phyloP scores from a whole-genome alignment of 2,113 vertebrate genomes.

The Vulpes vulpes region DNA sequence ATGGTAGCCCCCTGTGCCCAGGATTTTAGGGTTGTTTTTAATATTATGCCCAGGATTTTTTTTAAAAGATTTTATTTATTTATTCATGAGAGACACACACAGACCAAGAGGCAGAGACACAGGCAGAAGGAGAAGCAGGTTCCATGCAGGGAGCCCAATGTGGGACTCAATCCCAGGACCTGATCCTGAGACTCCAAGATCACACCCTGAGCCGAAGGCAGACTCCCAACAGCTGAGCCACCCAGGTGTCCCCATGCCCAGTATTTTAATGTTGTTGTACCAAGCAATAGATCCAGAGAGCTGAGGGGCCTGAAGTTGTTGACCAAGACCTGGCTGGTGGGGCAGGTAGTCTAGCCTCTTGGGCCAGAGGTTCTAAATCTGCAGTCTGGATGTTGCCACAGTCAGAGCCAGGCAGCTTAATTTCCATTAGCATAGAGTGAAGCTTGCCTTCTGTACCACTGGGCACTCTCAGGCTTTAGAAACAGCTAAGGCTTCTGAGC shows the following conservation, averaged over 20 bases:
- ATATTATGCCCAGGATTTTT: not conserved
- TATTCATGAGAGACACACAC: too few species aligned
- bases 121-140: too few species aligned
- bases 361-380: not conserved
- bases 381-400: not conserved
- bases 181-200: too few species aligned
- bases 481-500: not conserved
- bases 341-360: not conserved
- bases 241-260: not conserved
- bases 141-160: too few species aligned
- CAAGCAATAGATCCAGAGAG: not conserved
- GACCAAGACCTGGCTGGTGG: not conserved
- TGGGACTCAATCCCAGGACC: too few species aligned
- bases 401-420: not conserved
- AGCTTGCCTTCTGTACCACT: not conserved
- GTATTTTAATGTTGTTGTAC: not conserved
- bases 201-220: too few species aligned
- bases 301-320: not conserved
- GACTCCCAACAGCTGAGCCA: too few species aligned
- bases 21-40: not conserved
- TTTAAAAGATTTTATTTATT: too few species aligned
- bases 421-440: not conserved
- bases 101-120: too few species aligned
- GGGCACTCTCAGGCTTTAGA: constrained; percentile 13
- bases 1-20: not conserved